phyloP scores from a whole-genome alignment of 2,888 invertebrate genomes.

The Crematogaster levior region DNA sequence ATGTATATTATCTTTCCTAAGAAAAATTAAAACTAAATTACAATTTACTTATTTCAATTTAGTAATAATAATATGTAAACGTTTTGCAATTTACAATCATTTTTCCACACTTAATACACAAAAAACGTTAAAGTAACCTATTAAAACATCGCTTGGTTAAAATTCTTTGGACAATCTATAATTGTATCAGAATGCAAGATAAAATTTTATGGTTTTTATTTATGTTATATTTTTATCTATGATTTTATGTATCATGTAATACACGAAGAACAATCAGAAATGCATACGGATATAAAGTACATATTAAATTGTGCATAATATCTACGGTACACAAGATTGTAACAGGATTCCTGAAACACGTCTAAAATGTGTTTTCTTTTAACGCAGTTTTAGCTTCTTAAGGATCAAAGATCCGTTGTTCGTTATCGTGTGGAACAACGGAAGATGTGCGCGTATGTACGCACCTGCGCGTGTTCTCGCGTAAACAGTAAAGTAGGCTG shows the following conservation, averaged over 20 bases:
- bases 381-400: neutral
- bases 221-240: too few relatives aligned
- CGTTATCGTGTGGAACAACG: neutral
- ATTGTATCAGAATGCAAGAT: neutral
- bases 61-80: neutral
- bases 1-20: neutral
- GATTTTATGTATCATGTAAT: neutral
- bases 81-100: neutral
- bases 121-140: neutral
- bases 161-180: neutral
- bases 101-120: neutral
- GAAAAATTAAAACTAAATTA: neutral
- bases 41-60: neutral
- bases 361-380: neutral
- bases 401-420: neutral
- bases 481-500: constrained; percentile 61
- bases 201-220: neutral
- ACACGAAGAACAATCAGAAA: neutral
- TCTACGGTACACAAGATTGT: neutral
- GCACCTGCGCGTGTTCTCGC: constrained; percentile 56
- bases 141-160: neutral
- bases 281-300: neutral
- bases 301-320: neutral
- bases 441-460: constrained; percentile 13
- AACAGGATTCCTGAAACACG: neutral